Conservation (phyloP, 1,140 invertebrate species). For the Brachionus asplanchnoidis region DNA sequence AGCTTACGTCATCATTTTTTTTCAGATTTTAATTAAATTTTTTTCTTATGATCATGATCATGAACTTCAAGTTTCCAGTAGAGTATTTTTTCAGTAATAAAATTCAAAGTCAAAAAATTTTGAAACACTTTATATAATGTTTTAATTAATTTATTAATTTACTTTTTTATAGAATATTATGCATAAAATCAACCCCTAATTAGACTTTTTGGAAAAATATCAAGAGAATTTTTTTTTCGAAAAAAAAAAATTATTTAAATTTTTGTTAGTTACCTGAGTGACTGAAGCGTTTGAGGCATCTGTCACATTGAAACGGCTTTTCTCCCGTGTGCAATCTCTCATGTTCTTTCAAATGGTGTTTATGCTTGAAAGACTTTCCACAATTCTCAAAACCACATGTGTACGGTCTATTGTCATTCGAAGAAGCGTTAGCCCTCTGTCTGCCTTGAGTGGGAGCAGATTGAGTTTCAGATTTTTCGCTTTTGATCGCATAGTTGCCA, state of each 20-base stretch:
- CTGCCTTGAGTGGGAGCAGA: not conserved
- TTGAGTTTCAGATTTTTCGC: not conserved
- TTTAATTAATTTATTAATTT: no score
- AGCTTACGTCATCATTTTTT: no score
- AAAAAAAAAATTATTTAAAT: not conserved
- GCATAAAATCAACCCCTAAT: no score
- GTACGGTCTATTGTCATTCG: slow-evolving; percentile 30
- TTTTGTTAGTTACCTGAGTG: slow-evolving; percentile 12
- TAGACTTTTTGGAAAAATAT: no score
- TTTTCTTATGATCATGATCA: no score
- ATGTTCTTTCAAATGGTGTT: slow-evolving; percentile 42
- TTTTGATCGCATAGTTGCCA: not conserved
- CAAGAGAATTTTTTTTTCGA: no score
- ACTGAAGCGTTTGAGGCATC: slow-evolving; percentile 43
- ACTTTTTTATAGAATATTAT: no score
- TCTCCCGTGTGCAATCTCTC: slow-evolving; percentile 43
- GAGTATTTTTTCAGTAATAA: no score
- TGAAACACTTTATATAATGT: no score
- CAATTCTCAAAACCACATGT: slow-evolving; percentile 38
- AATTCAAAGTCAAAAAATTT: no score
- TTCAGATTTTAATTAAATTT: no score
- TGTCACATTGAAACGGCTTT: slow-evolving; percentile 43
- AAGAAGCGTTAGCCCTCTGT: not conserved
- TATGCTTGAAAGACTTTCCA: slow-evolving; percentile 42
- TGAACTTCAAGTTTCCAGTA: no score